Evolutionary conservation across 2,888 invertebrate species (phyloP).

Genomic region (Thereva unica): DNA sequence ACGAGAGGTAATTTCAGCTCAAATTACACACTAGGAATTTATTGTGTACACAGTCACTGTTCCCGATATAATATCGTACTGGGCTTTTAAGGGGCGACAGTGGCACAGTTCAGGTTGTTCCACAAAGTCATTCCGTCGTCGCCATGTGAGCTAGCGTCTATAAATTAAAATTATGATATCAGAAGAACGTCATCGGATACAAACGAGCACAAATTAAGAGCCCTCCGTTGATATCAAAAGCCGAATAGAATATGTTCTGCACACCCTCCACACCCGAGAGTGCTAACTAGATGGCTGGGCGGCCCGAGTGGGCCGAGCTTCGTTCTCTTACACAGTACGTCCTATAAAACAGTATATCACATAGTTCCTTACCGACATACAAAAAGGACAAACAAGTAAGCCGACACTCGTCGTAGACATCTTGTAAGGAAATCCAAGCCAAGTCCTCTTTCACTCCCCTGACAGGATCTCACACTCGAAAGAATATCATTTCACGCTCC

Average conservation of each 20-base stretch:
- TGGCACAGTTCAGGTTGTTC: slow-evolving; percentile 1
- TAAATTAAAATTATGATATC: slow-evolving; percentile 46
- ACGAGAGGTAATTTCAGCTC: slow-evolving; percentile 47
- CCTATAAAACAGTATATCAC: not conserved
- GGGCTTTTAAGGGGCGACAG: slow-evolving; percentile 9
- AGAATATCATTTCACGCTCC: slow-evolving; percentile 43
- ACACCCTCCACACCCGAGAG: not conserved
- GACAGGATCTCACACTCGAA: slow-evolving; percentile 31
- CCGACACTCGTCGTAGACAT: slow-evolving; percentile 34
- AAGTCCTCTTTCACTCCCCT: slow-evolving; percentile 31
- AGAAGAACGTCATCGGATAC: slow-evolving; percentile 45
- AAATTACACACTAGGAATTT: slow-evolving; percentile 45
- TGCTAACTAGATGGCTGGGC: not conserved
- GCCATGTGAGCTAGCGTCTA: slow-evolving; percentile 39
- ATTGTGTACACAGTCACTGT: slow-evolving; percentile 34
- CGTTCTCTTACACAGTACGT: no score
- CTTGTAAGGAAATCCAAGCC: slow-evolving; percentile 32
- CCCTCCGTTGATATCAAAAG: slow-evolving; percentile 31
- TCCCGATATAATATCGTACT: not conserved
- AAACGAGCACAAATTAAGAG: slow-evolving; percentile 45
- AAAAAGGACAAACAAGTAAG: slow-evolving; percentile 34
- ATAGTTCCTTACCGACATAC: slow-evolving; percentile 10
- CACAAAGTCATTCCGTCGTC: slow-evolving; percentile 23
- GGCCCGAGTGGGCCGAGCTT: no score
- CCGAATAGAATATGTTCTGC: not conserved